Evolutionary conservation across 2,113 vertebrate species (phyloP).

Genomic region (Paraplagusia blochii): DNA sequence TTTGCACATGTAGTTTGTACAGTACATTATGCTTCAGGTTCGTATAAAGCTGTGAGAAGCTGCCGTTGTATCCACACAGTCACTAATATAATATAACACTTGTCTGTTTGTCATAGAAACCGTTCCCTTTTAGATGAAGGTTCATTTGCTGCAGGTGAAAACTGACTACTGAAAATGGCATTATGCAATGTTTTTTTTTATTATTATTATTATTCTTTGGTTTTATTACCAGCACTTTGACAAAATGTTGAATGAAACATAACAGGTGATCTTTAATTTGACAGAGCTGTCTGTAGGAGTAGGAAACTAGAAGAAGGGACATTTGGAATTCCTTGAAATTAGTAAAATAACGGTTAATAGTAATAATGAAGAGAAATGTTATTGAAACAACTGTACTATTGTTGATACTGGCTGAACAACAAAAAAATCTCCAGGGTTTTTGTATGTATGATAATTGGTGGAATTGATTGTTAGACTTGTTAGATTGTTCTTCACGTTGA

Average conservation of each 20-base stretch:
- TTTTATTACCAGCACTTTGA: conserved; percentile 23
- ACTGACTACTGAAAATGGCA: conserved; percentile 43
- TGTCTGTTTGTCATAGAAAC: conserved; percentile 34
- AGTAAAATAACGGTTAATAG: too few species aligned
- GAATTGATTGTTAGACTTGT: too few species aligned
- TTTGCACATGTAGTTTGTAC: conserved; percentile 55
- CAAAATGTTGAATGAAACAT: conserved; percentile 4
- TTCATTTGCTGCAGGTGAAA: conserved; percentile 44
- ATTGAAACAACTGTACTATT: too few species aligned
- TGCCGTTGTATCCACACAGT: conserved; percentile 47
- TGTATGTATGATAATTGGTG: too few species aligned
- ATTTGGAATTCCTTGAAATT: too few species aligned
- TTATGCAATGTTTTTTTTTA: conserved; percentile 35
- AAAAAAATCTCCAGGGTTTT: too few species aligned
- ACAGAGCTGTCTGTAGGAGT: too few species aligned
- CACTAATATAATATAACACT: conserved; percentile 28
- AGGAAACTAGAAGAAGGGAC: too few species aligned
- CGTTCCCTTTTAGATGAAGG: conserved; percentile 26
- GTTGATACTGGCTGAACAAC: too few species aligned
- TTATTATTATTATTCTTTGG: background rate
- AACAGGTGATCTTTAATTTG: conserved; percentile 6
- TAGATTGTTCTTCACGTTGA: background rate
- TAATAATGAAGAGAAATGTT: too few species aligned
- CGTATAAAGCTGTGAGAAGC: conserved; percentile 32
- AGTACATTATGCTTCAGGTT: conserved; percentile 43